Conservation (phyloP, 2,888 invertebrate species). For the Stenoptilia bipunctidactyla region DNA sequence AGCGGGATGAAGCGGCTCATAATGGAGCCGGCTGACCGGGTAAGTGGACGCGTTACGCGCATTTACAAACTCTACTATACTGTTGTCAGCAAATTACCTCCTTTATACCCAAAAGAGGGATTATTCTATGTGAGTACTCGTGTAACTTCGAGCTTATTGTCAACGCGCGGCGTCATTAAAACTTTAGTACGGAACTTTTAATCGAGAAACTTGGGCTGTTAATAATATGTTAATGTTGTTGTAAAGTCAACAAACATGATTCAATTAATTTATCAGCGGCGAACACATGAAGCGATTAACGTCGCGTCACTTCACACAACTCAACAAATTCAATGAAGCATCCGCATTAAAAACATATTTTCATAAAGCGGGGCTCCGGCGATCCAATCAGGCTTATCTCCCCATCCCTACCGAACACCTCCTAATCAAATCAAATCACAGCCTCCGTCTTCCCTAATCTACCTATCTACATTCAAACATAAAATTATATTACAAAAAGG, state of each 20-base stretch:
- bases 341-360: constrained; percentile 71
- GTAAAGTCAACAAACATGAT: constrained; percentile 25
- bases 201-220: too few species aligned
- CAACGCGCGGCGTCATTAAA: too few species aligned
- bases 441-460: constrained; percentile 69
- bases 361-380: constrained; percentile 38
- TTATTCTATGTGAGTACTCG: not conserved
- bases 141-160: too few species aligned
- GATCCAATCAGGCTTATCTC: constrained; percentile 68
- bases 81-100: not conserved
- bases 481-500: constrained; percentile 70
- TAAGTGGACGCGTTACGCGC: constrained; percentile 36
- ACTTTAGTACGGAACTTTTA: too few species aligned
- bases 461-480: constrained; percentile 66
- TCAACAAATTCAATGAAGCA: constrained; percentile 64
- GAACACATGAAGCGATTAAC: constrained; percentile 47
- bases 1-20: constrained; percentile 31
- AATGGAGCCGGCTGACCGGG: constrained; percentile 39
- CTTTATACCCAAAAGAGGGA: not conserved
- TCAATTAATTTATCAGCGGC: constrained; percentile 35
- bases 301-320: constrained; percentile 47
- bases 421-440: constrained; percentile 71
- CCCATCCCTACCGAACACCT: constrained; percentile 62
- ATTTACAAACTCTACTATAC: constrained; percentile 3
- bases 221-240: not conserved